Evolutionary conservation across 1,140 invertebrate genomes (phyloP).

Genomic region (Anastatus disparis): DNA sequence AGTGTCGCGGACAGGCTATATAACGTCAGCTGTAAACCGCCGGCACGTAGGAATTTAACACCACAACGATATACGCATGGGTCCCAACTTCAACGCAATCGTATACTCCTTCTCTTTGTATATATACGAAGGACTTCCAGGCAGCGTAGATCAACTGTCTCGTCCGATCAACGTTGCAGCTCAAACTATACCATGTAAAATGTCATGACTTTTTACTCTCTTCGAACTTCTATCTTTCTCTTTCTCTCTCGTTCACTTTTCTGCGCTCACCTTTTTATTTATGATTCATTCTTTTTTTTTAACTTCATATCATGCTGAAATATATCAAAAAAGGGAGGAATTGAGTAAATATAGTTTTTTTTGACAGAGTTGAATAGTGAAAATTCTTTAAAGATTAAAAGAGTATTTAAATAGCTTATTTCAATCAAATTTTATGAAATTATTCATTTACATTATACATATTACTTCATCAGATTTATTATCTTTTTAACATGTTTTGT

Average conservation of each 20-base stretch:
- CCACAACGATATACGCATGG: not conserved
- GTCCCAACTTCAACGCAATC: slow-evolving; percentile 8
- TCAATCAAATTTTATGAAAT: no score
- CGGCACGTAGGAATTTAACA: slow-evolving; percentile 28
- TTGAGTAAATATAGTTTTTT: no score
- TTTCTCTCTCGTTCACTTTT: not conserved
- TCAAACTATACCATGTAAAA: slow-evolving; percentile 4
- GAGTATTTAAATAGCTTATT: no score
- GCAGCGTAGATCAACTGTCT: slow-evolving; percentile 39
- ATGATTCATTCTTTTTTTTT: no score
- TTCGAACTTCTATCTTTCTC: slow-evolving; percentile 2
- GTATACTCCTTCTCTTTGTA: not conserved
- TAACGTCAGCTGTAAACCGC: slow-evolving; percentile 33
- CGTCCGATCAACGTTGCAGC: slow-evolving; percentile 37
- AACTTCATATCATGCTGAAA: no score
- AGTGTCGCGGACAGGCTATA: not conserved
- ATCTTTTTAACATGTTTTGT: no score
- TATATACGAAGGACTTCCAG: not conserved
- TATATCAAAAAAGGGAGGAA: no score
- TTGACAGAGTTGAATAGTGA: no score
- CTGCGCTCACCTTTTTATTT: no score
- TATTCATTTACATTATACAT: no score
- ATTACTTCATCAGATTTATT: no score
- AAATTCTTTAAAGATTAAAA: no score
- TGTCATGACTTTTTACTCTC: not conserved